Evolutionary conservation across 2,888 invertebrate genomes (phyloP), one percentile per base, ranked within the genome.

Genomic region (Chironomus tentans): DNA sequence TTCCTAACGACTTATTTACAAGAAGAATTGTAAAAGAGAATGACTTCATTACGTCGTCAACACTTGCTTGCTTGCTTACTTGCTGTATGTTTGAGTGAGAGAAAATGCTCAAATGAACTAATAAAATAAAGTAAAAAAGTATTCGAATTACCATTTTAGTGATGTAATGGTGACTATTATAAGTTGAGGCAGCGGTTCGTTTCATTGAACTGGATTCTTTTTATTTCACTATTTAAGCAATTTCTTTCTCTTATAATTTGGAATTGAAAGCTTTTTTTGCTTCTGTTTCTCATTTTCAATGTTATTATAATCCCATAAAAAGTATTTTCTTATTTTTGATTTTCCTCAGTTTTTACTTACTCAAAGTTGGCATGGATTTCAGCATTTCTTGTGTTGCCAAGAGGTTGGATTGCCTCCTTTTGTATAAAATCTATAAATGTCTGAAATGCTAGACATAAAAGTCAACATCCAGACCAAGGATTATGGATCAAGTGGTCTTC

Each of bases 141-240:
- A 38, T 38, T 24, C 65, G 65, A 65, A 65, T 65, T 65, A 65
- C 65, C 65, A 65, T 65, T 24, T 65, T 24, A 21, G 65, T 65
- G 65, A 65, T 65, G 65, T 65, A 65, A 65, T 22, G 22, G 15
- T 18, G 15, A 56, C 56, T 38, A 56, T 56, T 56, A 56, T 56
- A 18, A 56, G 56, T 56, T 56, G 7, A 56, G 38, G 56, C 18
- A 56, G 18, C 56, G 56, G 56, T 18, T 18, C 56, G 18, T 56
- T 56, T 56, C 56, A 56, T 56, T 56, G 56, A 56, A 18, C 50
- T 13, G 50, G 5, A 56, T 18, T 56, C 56, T 56, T 38, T 38
- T 38, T 56, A 56, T 56, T 56, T 56, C n/a, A 56, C 56, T 56
- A 56, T 18, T 56, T 56, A 56, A 18, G 56, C 56, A 56, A 56